phyloP scores from a whole-genome alignment of 2,797 vertebrate genomes.

The Sebastolobus alascanus region DNA sequence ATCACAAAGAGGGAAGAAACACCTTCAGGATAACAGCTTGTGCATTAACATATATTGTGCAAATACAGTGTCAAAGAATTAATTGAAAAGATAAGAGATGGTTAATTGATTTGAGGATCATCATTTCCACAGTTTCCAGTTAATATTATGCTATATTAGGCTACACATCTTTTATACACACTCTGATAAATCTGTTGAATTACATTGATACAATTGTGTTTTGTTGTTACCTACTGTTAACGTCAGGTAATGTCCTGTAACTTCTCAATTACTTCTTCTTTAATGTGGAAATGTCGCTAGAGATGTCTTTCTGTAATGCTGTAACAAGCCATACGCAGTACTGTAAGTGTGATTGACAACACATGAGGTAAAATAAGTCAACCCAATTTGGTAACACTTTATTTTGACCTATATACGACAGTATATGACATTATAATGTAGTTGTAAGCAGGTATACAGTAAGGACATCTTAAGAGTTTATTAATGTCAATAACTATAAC shows the following conservation, averaged over 20 bases:
- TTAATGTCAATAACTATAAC: background rate
- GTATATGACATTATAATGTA: background rate
- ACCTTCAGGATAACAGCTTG: slow-evolving; percentile 23
- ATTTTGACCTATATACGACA: background rate
- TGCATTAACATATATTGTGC: slow-evolving; percentile 20
- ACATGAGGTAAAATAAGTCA: background rate
- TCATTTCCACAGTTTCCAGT: background rate
- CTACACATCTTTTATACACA: slow-evolving; percentile 6
- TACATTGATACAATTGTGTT: no score
- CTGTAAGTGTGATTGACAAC: slow-evolving; percentile 9
- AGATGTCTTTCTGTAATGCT: background rate
- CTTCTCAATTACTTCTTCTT: slow-evolving; percentile 6
- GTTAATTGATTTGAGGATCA: slow-evolving; percentile 32
- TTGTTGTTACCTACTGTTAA: slow-evolving; percentile 14
- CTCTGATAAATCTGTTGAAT: slow-evolving; percentile 1
- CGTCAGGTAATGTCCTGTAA: slow-evolving; percentile 7
- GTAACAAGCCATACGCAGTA: background rate
- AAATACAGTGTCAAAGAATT: background rate
- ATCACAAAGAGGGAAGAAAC: slow-evolving; percentile 36
- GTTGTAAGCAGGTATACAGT: background rate
- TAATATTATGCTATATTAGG: slow-evolving; percentile 12
- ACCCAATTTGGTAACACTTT: background rate
- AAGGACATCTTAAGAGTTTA: background rate
- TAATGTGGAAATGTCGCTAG: background rate
- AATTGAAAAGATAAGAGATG: slow-evolving; percentile 17